Conservation (phyloP, 2,113 vertebrate genomes). For the Pseudonaja textilis region DNA sequence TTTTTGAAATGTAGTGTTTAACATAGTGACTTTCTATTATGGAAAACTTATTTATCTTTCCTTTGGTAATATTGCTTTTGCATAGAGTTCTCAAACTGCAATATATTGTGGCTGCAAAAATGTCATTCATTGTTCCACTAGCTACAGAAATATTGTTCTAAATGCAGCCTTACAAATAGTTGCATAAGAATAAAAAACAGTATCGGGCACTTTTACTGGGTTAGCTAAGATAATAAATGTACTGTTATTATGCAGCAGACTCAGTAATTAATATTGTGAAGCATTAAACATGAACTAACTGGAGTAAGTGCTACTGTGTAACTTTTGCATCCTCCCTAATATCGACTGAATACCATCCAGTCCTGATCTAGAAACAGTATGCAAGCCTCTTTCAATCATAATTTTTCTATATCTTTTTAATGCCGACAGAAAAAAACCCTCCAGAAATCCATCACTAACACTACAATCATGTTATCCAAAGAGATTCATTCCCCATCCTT, state of each 20-base stretch:
- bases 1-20: background rate
- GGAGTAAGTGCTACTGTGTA: background rate
- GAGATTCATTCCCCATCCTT: background rate
- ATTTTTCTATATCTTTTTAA: background rate
- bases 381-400: background rate
- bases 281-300: background rate
- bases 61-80: background rate
- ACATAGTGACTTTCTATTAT: background rate
- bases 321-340: background rate
- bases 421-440: background rate
- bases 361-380: background rate
- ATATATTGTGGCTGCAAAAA: background rate
- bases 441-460: background rate
- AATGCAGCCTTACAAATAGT: background rate
- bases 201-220: background rate
- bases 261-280: background rate
- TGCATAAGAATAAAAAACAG: background rate
- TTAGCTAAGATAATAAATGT: background rate
- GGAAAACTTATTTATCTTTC: background rate
- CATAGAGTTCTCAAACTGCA: background rate
- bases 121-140: background rate
- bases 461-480: background rate
- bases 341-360: background rate
- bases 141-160: background rate
- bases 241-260: background rate